phyloP scores from a whole-genome alignment of 1,140 invertebrate species.

The Palaemon carinicauda region DNA sequence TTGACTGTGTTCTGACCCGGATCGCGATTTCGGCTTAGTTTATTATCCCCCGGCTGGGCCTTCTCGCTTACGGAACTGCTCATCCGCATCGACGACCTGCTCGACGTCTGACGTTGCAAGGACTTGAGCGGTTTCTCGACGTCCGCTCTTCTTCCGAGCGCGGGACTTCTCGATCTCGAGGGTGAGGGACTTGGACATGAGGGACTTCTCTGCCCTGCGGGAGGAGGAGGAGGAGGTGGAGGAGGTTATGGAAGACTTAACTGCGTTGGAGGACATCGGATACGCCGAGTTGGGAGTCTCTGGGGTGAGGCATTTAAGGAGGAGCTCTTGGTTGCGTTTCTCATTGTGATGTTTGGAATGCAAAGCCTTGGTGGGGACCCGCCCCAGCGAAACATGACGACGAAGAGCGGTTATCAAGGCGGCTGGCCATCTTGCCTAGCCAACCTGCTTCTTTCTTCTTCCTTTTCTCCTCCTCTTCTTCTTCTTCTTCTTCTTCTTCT shows the following conservation, averaged over 20 bases:
- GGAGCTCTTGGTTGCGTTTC: slow-evolving; percentile 36
- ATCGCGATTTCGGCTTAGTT: too few relatives aligned
- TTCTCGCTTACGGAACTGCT: too few relatives aligned
- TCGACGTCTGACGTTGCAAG: slow-evolving; percentile 24
- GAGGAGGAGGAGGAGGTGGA: too few relatives aligned
- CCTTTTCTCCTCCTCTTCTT: background rate
- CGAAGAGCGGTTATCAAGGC: background rate
- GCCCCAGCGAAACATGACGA: background rate
- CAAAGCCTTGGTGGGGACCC: background rate
- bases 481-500: too few relatives aligned
- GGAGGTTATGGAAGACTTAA: background rate
- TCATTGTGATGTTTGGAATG: slow-evolving; percentile 28
- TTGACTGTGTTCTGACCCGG: too few relatives aligned
- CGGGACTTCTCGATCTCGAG: background rate
- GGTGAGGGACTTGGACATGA: background rate
- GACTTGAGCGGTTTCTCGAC: slow-evolving; percentile 3
- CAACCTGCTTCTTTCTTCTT: background rate
- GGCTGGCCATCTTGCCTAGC: background rate
- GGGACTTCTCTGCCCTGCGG: background rate
- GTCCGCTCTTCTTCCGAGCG: background rate
- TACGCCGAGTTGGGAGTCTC: too few relatives aligned
- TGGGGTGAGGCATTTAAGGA: background rate
- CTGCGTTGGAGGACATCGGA: too few relatives aligned
- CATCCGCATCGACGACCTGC: too few relatives aligned
- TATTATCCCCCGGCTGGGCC: too few relatives aligned